These are phyloP conservation scores for Danio aesculapii DNA, from an alignment of 2,797 vertebrate genomes.

Conservation along the genomic window DNA sequence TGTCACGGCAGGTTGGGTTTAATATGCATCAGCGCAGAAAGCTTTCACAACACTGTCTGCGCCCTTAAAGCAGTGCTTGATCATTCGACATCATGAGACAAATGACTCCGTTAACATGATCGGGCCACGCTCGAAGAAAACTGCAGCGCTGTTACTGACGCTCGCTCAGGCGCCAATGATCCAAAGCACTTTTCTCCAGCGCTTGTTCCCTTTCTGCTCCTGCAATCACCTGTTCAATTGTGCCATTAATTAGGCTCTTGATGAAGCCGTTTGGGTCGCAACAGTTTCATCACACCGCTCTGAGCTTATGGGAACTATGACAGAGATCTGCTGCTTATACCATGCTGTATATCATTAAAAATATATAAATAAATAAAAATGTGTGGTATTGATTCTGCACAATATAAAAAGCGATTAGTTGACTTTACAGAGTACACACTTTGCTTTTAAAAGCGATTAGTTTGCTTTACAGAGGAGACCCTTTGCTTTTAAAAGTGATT, in stretches of 20 bases:
- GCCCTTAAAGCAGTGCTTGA: slow-evolving; percentile 50
- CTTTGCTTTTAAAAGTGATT: too few species aligned
- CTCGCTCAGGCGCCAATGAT: slow-evolving; percentile 53
- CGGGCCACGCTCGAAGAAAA: slow-evolving; percentile 49
- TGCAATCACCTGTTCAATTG: slow-evolving; percentile 50
- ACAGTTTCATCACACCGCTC: slow-evolving; percentile 43
- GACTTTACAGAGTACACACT: too few species aligned
- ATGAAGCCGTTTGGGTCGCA: slow-evolving; percentile 38
- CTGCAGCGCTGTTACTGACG: slow-evolving; percentile 47
- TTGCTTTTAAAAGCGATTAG: too few species aligned
- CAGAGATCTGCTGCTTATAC: neutral
- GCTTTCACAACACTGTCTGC: slow-evolving; percentile 50
- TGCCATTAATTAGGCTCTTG: slow-evolving; percentile 52
- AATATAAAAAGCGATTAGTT: too few species aligned
- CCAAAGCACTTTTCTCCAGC: slow-evolving; percentile 29
- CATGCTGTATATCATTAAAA: too few species aligned
- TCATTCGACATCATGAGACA: slow-evolving; percentile 56
- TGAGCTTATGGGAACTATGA: slow-evolving; percentile 39
- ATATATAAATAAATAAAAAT: too few species aligned
- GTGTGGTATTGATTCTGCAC: too few species aligned
- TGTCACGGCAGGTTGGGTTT: slow-evolving; percentile 23
- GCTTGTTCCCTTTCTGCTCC: slow-evolving; percentile 12
- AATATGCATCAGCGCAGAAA: slow-evolving; percentile 36
- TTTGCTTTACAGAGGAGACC: too few species aligned
- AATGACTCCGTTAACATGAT: slow-evolving; percentile 57